phyloP scores from a whole-genome alignment of 1,140 invertebrate species.

The Aphelinus atriplicis region DNA sequence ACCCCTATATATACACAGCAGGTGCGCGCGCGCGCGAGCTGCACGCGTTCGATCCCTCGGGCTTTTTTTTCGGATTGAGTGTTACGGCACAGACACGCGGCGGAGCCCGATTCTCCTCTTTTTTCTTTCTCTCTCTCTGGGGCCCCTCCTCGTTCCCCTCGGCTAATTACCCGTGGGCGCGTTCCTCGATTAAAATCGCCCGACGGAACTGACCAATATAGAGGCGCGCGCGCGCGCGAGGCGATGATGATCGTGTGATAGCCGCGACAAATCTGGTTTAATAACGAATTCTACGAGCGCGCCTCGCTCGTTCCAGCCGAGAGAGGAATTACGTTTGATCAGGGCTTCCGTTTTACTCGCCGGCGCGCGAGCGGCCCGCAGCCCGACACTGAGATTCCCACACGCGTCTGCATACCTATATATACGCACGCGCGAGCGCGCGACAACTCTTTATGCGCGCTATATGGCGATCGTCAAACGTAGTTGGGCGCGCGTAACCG shows the following conservation, averaged over 20 bases:
- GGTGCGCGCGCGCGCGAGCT: slow-evolving; percentile 45
- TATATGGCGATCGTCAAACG: neutral
- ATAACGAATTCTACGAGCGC: slow-evolving; percentile 11
- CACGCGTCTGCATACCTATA: slow-evolving; percentile 14
- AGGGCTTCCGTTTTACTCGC: slow-evolving; percentile 23
- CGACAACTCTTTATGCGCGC: neutral
- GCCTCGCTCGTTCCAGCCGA: neutral
- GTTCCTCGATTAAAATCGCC: too few species aligned
- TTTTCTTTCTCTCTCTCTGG: slow-evolving; percentile 8
- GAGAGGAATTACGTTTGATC: slow-evolving; percentile 28
- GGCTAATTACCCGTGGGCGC: too few species aligned
- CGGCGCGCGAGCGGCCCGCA: neutral
- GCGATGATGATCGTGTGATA: too few species aligned
- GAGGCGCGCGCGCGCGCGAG: too few species aligned
- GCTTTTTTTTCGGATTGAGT: slow-evolving; percentile 7
- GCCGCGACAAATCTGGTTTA: slow-evolving; percentile 17
- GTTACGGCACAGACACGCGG: too few species aligned
- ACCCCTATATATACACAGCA: slow-evolving; percentile 48
- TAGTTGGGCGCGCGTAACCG: slow-evolving; percentile 47
- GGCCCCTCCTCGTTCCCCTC: neutral
- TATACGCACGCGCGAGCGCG: neutral
- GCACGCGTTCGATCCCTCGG: slow-evolving; percentile 16
- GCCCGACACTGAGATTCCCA: slow-evolving; percentile 20
- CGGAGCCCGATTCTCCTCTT: neutral
- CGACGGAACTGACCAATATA: too few species aligned